Percentiles rank a stretch among this genome's conserved stretches.
These are phyloP conservation scores for Leptodactylus fuscus DNA, from an alignment of 2,113 vertebrate species.

Conservation along the genomic window DNA sequence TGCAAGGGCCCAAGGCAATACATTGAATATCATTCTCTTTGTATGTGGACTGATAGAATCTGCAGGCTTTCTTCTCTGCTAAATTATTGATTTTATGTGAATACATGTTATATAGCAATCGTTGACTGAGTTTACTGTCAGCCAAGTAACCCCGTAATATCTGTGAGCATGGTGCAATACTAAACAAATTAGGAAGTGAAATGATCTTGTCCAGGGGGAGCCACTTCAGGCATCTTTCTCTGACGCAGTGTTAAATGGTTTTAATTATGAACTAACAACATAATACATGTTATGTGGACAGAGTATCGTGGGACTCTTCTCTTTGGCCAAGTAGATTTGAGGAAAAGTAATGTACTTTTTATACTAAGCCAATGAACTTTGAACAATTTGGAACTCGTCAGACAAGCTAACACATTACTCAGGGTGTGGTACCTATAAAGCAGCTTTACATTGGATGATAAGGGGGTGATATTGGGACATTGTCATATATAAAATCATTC, in stretches of 20 bases:
- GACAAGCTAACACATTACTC: conserved; percentile 10
- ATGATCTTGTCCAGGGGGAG: conserved; percentile 1
- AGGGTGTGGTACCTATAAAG: not conserved
- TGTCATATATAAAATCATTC: not conserved
- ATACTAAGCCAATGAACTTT: conserved; percentile 4
- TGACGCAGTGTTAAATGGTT: conserved; percentile 10
- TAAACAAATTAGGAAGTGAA: not conserved
- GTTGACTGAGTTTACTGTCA: not conserved
- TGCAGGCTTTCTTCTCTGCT: too few relatives aligned
- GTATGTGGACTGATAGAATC: too few relatives aligned
- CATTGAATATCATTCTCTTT: too few relatives aligned
- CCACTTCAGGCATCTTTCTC: not conserved
- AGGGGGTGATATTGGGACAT: conserved; percentile 14
- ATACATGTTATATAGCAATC: not conserved
- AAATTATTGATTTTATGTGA: not conserved
- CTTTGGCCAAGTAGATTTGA: not conserved
- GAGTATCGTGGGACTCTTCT: not conserved
- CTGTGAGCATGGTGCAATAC: not conserved
- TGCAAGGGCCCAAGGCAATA: too few relatives aligned
- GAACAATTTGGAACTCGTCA: not conserved
- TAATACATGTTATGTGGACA: not conserved
- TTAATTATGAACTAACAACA: conserved; percentile 34
- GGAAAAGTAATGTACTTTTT: not conserved
- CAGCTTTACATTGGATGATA: not conserved
- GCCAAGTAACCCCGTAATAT: conserved; percentile 13